These are phyloP conservation scores for Odontesthes bonariensis DNA, from an alignment of 2,113 vertebrate species.

Conservation along the genomic window DNA sequence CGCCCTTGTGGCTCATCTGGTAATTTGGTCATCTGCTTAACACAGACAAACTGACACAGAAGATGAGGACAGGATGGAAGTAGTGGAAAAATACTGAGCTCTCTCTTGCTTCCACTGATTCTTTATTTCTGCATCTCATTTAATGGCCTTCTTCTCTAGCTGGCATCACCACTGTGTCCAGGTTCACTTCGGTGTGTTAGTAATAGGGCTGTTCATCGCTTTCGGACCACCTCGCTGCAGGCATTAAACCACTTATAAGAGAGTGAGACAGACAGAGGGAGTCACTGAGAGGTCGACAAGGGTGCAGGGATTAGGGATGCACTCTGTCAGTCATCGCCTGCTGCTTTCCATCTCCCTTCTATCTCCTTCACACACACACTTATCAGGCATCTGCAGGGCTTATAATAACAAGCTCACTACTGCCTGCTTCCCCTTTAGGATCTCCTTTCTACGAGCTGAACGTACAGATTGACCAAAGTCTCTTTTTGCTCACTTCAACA, in stretches of 20 bases:
- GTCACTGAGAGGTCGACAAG: slow-evolving; percentile 29
- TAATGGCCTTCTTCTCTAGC: slow-evolving; percentile 40
- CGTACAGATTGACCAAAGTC: neutral
- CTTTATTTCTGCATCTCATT: slow-evolving; percentile 29
- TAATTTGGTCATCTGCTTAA: slow-evolving; percentile 42
- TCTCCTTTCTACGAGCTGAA: neutral
- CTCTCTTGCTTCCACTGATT: slow-evolving; percentile 33
- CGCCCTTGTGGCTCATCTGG: slow-evolving; percentile 28
- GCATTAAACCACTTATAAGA: slow-evolving; percentile 17
- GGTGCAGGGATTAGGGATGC: slow-evolving; percentile 34
- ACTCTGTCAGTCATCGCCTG: slow-evolving; percentile 52
- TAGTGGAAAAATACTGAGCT: slow-evolving; percentile 51
- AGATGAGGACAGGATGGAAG: neutral
- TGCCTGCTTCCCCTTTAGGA: slow-evolving; percentile 20
- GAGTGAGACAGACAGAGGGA: neutral
- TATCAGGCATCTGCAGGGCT: slow-evolving; percentile 59
- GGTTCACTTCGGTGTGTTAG: neutral
- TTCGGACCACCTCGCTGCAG: slow-evolving; percentile 22
- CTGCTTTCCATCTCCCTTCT: slow-evolving; percentile 50
- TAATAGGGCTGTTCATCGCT: neutral
- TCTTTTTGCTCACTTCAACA: neutral
- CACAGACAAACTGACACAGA: slow-evolving; percentile 5
- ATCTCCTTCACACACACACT: slow-evolving; percentile 37
- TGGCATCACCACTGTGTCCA: slow-evolving; percentile 8
- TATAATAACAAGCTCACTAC: slow-evolving; percentile 33